Conservation (phyloP, 1,140 invertebrate species). For the Akabosia matsudoensis region DNA sequence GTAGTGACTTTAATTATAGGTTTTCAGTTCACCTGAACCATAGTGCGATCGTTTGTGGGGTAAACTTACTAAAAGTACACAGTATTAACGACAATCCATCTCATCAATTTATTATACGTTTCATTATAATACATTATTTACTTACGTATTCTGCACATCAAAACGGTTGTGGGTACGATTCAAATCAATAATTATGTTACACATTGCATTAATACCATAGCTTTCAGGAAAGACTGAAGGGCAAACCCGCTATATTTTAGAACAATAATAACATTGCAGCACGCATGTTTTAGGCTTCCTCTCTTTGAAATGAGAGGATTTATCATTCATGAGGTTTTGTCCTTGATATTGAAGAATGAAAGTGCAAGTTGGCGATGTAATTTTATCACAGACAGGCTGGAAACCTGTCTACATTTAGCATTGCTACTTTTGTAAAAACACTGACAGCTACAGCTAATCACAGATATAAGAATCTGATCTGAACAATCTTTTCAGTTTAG, state of each 20-base stretch:
- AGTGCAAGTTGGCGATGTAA: background rate
- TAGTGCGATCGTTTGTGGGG: no score
- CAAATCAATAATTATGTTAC: background rate
- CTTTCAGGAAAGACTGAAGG: background rate
- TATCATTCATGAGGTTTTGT: background rate
- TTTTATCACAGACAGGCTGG: background rate
- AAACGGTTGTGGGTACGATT: background rate
- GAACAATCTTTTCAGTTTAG: no score
- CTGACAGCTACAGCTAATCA: no score
- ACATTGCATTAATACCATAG: background rate
- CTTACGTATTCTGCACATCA: no score
- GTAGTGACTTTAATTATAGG: conserved; percentile 16
- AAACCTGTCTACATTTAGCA: no score
- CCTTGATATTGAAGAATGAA: conserved; percentile 19
- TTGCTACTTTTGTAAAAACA: no score
- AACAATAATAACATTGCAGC: background rate
- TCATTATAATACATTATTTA: no score
- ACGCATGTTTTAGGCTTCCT: background rate
- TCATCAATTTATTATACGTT: no score
- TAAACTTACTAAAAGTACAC: no score
- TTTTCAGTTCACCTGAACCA: conserved; percentile 5
- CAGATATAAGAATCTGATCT: no score
- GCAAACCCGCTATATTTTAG: no score
- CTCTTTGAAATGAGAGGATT: background rate
- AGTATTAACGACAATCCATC: no score